Base-by-base conservation (phyloP, 2,888 invertebrate genomes). In the Temnothorax rugatulus region DNA sequence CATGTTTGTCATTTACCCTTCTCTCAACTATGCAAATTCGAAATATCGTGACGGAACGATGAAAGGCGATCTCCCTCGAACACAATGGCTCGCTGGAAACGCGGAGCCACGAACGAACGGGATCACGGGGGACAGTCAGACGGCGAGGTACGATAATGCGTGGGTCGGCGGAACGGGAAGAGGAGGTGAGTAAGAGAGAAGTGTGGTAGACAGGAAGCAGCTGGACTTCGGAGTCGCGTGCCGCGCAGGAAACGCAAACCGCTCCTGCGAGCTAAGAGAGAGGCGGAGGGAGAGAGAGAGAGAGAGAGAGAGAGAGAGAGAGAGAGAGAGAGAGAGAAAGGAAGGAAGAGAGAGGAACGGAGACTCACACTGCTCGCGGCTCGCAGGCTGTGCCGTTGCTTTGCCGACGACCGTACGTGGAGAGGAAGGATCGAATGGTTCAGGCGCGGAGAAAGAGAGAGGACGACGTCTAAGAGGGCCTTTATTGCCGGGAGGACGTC, bases 211-310 rank as follows among this genome's bases (percentile, higher is more conserved):
- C 93, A 93, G 93, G 93, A 93, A 93, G 89, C 93, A 93, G 93
- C 93, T 93, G 93, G 93, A 91, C 92, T 90, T 90, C 91, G 93
- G 92, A 93, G 93, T 93, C 92, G 93, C 92, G 91, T 91, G 92
- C 91, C 89, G 87, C 54, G 75, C 87, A 90, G 90, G 90, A 91
- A 91, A 88, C 89, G 87, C 86, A 59, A 77, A 61, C 82, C 25
- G 77, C 82, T 77, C 34, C 84, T 82, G 57, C 74, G 41, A 71
- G 81, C n/a, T 34, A 47, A 29, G 59, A 73, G 52, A 50, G 83
- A 54, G 59, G 52, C 66, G 25, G 38, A 54, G 50, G 13, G 25
- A 71, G 47, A 44, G 44, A 25, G 11, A 64, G n/a, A 34, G 64
- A 64, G 9, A 18, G 8, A 57, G 25, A 54, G 4, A 18, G 59